Base-by-base conservation (phyloP, 1,140 invertebrate species). In the Teleopsis dalmanni region DNA sequence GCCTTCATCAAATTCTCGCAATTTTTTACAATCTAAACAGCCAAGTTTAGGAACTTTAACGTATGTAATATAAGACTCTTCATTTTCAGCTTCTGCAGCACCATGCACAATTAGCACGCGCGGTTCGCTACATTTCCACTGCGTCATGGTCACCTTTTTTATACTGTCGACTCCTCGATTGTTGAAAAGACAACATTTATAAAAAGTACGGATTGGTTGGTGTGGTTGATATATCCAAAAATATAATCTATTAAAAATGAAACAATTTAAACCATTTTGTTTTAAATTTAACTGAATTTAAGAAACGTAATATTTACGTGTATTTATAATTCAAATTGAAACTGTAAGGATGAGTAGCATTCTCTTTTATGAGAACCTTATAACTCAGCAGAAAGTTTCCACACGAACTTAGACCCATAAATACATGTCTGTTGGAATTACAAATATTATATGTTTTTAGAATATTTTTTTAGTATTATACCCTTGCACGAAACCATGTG, bases 391-490 rank as follows among this genome's bases (percentile, higher is more conserved):
- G 78, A 77, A 89, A 95, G 70, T 91, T 87, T 8, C 91, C 91
- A 74, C 91, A 94, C 59, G 90, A 84, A 21, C 89, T 91, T 57
- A 95, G 85, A 8, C 93, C 93, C 81, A 96, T 88, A 65, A 93
- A 89, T 31, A 95, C 82, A 73, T 95, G 88, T 51, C 78, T 76
- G 53, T 59, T 73, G 66, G 54, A 72, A 72, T 11, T 5, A 42
- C 43, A 26, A 44, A 41, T n/a, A 21, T 35, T 43, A 16, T 10
- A 11, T 36, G 25, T 19, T 25, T 35, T 25, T 36, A 50, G 19
- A 21, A 49, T n/a, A 38, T 41, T 4, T 14, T 42, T 47, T 6
- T 21, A 11, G 37, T 22, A 4, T 26, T 16, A 58, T 60, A 60
- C 60, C 73, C 69, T 48, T 72, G 67, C 47, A 64, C 57, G 21